A percentile compares a stretch with the other conserved stretches of the same genome.
phyloP scores from a whole-genome alignment of 30 jellyfish, hydroid and myxozoan species.

The Sanderia malayensis region DNA sequence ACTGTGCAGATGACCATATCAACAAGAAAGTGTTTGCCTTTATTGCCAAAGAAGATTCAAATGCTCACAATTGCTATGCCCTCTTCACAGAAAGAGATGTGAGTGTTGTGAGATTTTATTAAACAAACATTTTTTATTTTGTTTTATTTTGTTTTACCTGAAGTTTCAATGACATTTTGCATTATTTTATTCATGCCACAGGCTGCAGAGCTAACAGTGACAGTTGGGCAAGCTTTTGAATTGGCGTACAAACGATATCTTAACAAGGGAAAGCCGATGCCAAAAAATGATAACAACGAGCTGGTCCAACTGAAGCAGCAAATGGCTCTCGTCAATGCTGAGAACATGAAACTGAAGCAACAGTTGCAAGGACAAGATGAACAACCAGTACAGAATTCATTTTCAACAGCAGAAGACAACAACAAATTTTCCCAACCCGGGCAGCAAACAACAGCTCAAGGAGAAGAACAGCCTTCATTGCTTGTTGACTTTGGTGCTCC shows the following conservation, averaged over 20 bases:
- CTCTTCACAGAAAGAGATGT: constrained; percentile 88
- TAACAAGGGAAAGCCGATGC: constrained; percentile 61
- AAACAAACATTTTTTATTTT: too few relatives aligned
- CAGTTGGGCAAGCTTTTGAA: constrained; percentile 95
- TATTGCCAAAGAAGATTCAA: constrained; percentile 87
- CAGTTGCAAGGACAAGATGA: constrained; percentile 5
- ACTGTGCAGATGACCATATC: constrained; percentile 94
- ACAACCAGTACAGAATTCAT: background rate
- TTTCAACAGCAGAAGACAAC: too few relatives aligned
- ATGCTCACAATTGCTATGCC: constrained; percentile 72
- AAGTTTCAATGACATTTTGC: background rate
- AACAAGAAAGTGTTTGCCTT: constrained; percentile 86
- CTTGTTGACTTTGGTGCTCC: constrained; percentile 17
- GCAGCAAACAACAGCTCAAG: too few relatives aligned
- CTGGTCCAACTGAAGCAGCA: constrained; percentile 51
- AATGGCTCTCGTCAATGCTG: constrained; percentile 58
- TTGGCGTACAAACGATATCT: constrained; percentile 84
- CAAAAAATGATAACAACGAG: constrained; percentile 74
- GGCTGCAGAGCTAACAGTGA: constrained; percentile 90
- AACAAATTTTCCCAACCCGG: background rate
- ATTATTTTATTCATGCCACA: constrained; percentile 12
- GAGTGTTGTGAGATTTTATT: too few relatives aligned
- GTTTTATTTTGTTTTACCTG: background rate
- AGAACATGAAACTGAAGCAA: constrained; percentile 48
- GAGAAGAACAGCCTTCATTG: constrained; percentile 38